phyloP scores from a whole-genome alignment of 37 sponge, comb jelly and placozoan species.

The Halichondria panicea region DNA sequence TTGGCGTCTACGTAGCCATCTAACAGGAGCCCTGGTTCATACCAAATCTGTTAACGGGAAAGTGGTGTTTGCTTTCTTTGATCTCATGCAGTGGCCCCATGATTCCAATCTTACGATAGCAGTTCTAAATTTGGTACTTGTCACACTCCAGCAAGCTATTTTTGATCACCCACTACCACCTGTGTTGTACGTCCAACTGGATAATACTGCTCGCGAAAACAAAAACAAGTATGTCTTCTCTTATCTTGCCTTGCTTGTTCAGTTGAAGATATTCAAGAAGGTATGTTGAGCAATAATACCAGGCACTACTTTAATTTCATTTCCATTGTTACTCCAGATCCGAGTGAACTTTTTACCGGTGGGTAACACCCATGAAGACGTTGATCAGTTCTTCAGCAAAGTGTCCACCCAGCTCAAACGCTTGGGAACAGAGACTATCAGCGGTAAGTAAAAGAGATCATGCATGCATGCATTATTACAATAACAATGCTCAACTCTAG shows the following conservation, averaged over 20 bases:
- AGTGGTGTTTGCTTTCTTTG: conserved; percentile 7
- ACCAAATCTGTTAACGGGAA: conserved; percentile 28
- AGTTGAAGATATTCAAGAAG: conserved; percentile 31
- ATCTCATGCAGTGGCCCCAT: conserved; percentile 56
- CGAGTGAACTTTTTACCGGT: too few relatives aligned
- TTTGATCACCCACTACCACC: conserved; percentile 3
- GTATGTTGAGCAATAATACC: too few relatives aligned
- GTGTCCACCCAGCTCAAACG: too few relatives aligned
- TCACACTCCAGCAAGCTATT: not conserved
- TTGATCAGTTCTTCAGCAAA: too few relatives aligned
- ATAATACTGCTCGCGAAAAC: conserved; percentile 38
- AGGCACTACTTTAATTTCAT: too few relatives aligned
- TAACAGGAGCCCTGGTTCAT: conserved; percentile 40
- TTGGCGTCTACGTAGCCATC: conserved; percentile 49
- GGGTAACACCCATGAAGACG: too few relatives aligned
- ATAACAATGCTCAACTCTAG: too few relatives aligned
- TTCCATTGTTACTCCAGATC: too few relatives aligned
- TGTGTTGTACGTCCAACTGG: conserved; percentile 35
- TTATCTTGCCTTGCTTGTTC: conserved; percentile 39
- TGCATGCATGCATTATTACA: too few relatives aligned
- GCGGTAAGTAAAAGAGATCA: too few relatives aligned
- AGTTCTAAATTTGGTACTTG: not conserved
- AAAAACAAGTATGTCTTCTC: conserved; percentile 44
- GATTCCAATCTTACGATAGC: conserved; percentile 35
- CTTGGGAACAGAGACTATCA: too few relatives aligned